phyloP scores from a whole-genome alignment of 1,140 invertebrate genomes.

The Drosophila lacertosa region DNA sequence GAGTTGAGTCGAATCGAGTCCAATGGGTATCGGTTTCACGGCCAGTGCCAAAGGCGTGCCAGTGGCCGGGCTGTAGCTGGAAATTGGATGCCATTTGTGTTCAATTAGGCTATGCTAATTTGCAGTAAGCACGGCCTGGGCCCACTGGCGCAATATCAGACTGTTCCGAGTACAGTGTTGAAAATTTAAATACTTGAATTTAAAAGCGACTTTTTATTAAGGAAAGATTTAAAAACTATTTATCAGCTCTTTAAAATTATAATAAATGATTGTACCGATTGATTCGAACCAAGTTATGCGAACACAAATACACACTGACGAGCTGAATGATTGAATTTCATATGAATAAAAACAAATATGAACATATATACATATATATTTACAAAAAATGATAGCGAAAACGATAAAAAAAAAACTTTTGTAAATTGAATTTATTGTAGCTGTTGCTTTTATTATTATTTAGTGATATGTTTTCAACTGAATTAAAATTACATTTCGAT shows the following conservation, averaged over 20 bases:
- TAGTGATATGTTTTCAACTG: slow-evolving; percentile 24
- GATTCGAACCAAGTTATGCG: slow-evolving; percentile 24
- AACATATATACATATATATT: slow-evolving; percentile 27
- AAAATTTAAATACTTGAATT: slow-evolving; percentile 5
- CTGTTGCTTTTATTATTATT: not conserved
- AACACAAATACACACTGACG: slow-evolving; percentile 20
- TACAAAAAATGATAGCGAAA: slow-evolving; percentile 35
- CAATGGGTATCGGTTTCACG: slow-evolving; percentile 59
- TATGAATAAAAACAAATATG: slow-evolving; percentile 3
- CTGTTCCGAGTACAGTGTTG: slow-evolving; percentile 7
- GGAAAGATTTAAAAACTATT: slow-evolving; percentile 65
- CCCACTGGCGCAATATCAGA: not conserved
- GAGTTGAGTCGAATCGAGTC: slow-evolving; percentile 28
- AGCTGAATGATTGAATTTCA: slow-evolving; percentile 66
- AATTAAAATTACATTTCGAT: slow-evolving; percentile 70
- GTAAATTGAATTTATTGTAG: slow-evolving; percentile 47
- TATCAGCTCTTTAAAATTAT: slow-evolving; percentile 67
- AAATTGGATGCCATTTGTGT: slow-evolving; percentile 80
- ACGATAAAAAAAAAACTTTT: slow-evolving; percentile 55
- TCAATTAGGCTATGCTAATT: slow-evolving; percentile 82
- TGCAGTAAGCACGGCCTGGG: slow-evolving; percentile 43
- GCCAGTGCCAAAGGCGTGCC: slow-evolving; percentile 42
- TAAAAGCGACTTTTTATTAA: slow-evolving; percentile 46
- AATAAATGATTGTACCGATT: slow-evolving; percentile 65
- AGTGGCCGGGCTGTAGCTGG: slow-evolving; percentile 18